Conservation (phyloP, 2,113 vertebrate species). For the Corvus cornix region DNA sequence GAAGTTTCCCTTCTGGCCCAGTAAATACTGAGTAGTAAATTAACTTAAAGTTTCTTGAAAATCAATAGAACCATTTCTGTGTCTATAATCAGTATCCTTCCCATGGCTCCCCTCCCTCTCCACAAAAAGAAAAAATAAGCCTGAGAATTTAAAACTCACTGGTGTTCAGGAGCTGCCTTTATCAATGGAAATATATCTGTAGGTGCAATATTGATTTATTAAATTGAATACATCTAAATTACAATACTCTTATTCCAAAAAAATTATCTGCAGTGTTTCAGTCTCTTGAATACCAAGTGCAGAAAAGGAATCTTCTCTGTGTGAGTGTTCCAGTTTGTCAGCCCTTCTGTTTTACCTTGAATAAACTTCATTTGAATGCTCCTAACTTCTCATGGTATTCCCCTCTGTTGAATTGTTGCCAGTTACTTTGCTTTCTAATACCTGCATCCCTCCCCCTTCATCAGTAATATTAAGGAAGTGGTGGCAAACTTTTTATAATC, state of each 20-base stretch:
- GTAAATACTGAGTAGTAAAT: neutral
- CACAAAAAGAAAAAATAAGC: fast-evolving
- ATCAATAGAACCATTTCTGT: neutral
- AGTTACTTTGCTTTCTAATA: neutral
- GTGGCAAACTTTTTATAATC: neutral
- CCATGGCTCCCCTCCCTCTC: fast-evolving
- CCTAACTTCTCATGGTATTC: neutral
- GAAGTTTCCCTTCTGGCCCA: neutral
- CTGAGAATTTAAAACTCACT: neutral
- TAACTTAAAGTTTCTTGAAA: neutral
- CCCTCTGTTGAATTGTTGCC: neutral
- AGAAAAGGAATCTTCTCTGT: neutral
- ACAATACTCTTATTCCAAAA: neutral
- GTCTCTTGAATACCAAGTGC: neutral
- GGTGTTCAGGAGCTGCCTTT: neutral
- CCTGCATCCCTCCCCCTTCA: neutral
- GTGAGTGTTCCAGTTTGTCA: neutral
- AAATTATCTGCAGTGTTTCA: neutral
- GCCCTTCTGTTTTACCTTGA: neutral
- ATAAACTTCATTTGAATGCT: neutral
- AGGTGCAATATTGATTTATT: neutral
- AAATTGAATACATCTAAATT: neutral
- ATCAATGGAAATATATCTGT: neutral
- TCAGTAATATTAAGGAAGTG: neutral
- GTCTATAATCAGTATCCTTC: neutral